phyloP scores from a whole-genome alignment of 2,113 vertebrate species.

The Potamarius usumacintae region DNA sequence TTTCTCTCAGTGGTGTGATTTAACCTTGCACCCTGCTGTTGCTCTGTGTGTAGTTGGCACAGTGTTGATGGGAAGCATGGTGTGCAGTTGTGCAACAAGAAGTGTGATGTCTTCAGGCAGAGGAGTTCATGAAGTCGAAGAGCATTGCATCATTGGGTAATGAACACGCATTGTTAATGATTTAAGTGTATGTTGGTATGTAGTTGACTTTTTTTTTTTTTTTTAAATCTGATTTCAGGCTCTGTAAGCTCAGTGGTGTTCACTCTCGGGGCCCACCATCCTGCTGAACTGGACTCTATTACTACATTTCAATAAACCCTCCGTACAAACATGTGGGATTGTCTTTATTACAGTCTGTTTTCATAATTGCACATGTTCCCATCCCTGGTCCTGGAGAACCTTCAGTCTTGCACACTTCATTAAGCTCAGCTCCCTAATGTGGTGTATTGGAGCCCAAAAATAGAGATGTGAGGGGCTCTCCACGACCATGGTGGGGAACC shows the following conservation, averaged over 20 bases:
- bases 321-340: not conserved
- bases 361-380: not conserved
- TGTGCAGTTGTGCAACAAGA: slow-evolving; percentile 44
- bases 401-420: not conserved
- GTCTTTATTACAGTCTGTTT: not conserved
- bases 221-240: not conserved
- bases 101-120: slow-evolving; percentile 16
- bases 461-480: not conserved
- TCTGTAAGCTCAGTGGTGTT: not conserved
- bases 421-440: too few species aligned
- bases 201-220: not conserved
- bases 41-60: slow-evolving; percentile 42
- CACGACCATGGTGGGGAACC: not conserved
- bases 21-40: too few species aligned
- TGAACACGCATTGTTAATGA: not conserved
- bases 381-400: not conserved
- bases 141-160: not conserved
- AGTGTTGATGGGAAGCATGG: slow-evolving; percentile 38
- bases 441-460: too few species aligned
- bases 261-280: not conserved
- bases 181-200: not conserved
- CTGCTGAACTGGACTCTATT: not conserved
- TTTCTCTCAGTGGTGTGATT: too few species aligned
- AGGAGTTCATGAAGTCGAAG: not conserved
- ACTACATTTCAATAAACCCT: not conserved